Evolutionary conservation across 2,113 vertebrate species (phyloP), one percentile per base, ranked within the genome.

Genomic region (Hippocampus comes): DNA sequence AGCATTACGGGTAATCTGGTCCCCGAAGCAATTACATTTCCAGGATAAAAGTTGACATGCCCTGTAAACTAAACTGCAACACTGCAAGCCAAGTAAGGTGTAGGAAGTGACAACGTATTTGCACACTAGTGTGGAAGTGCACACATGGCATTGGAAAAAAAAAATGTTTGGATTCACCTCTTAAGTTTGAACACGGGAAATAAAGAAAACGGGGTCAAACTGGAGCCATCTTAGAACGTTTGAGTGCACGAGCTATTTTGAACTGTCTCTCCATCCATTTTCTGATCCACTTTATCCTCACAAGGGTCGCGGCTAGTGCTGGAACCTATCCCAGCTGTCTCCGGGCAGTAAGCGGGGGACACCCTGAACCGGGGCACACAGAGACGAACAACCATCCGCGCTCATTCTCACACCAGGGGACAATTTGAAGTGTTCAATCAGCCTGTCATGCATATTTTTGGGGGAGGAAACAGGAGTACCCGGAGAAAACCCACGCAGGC

Each of bases 1-100:
- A 34, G 81, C 51, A 65, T 81, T 74, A 74, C 55, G 79, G 64
- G 56, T 86, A 84, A 86, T 85, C 84, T 72, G 73, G 56, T 74
- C 63, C 56, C 68, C 46, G 63, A 60, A 72, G 80, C 43, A 85
- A 79, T 81, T 78, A 85, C 79, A 63, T 38, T 41, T 67, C 74
- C 43, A 66, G 74, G 69, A 84, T 82, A 21, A 79, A 80, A 74
- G 34, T 64, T 0, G 23, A 63, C 77, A 64, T 68, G 63, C 60
- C 2, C 15, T 65, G 63, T 55, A 55, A 79, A 66, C 63, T 82
- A 77, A 80, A 70, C 67, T 3, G 34, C 70, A 63, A 1, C 3
- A 11, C 55, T 51, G 68, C 34, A 23, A 27, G 59, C 56, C 30
- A 56, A 48, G 46, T 66, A 17, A 66, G 7, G 34, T 63, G 17